Evolutionary conservation across 2,113 vertebrate genomes (phyloP).

Genomic region (Stigmatopora nigra): DNA sequence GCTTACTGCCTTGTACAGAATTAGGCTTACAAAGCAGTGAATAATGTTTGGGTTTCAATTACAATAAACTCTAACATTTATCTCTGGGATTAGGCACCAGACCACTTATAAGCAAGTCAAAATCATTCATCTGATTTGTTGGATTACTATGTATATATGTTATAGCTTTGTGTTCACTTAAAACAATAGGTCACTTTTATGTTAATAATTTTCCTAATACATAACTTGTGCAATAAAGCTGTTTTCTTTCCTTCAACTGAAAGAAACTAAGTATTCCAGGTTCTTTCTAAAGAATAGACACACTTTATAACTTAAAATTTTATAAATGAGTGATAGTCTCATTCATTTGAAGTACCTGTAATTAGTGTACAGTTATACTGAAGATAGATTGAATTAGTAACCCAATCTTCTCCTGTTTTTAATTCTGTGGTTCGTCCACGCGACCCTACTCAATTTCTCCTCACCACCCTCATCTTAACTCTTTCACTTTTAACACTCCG

Average conservation of each 20-base stretch:
- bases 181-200: too few relatives aligned
- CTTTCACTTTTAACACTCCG: slow-evolving; percentile 24
- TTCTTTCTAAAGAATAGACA: neutral
- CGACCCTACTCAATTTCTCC: slow-evolving; percentile 33
- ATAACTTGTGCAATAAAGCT: neutral
- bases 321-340: slow-evolving; percentile 6
- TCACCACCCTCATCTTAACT: slow-evolving; percentile 5
- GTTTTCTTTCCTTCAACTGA: neutral
- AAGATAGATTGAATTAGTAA: slow-evolving; percentile 34
- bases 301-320: neutral
- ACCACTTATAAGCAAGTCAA: neutral
- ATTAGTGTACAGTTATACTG: slow-evolving; percentile 31
- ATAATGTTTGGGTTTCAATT: too few relatives aligned
- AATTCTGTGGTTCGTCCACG: slow-evolving; percentile 26
- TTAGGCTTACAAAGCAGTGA: slow-evolving; percentile 3
- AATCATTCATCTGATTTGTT: neutral
- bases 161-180: neutral
- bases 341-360: slow-evolving; percentile 19
- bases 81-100: neutral
- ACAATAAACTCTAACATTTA: neutral
- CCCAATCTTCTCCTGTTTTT: slow-evolving; percentile 22
- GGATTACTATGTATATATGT: neutral
- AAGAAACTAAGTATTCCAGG: neutral
- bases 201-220: neutral
- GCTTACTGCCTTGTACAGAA: slow-evolving; percentile 6